phyloP scores from a whole-genome alignment of 2,113 vertebrate species.

The Saccopteryx leptura region DNA sequence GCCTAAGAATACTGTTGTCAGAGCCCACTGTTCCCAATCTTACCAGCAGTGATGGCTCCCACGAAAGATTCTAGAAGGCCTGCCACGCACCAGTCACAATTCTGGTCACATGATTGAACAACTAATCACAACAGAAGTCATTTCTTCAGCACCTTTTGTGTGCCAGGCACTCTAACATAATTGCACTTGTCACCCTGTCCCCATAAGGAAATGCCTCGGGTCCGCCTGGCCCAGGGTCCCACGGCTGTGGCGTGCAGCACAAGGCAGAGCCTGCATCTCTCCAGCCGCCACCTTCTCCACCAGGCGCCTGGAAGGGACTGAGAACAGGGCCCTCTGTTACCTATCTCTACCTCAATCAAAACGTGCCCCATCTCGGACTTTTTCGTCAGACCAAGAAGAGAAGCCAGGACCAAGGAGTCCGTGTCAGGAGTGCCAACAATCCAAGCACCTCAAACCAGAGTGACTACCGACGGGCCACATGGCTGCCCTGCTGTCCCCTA shows the following conservation, averaged over 20 bases:
- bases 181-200: accelerated
- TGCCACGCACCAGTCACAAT: accelerated
- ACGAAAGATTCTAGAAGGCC: background rate
- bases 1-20: no score
- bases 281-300: background rate
- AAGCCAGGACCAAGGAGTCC: background rate
- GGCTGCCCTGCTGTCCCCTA: no score
- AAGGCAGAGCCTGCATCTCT: background rate
- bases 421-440: background rate
- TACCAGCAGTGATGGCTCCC: background rate
- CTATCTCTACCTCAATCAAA: background rate
- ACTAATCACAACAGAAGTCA: background rate
- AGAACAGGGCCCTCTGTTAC: background rate
- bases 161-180: background rate
- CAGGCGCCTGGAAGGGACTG: background rate
- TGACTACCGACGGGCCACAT: background rate
- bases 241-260: background rate
- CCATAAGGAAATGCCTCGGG: background rate
- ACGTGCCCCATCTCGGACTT: background rate
- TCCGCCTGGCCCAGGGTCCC: background rate
- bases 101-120: background rate
- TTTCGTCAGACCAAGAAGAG: no score
- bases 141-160: background rate
- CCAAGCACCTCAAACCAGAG: background rate
- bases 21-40: background rate